These are phyloP conservation scores for Merops nubicus DNA, from an alignment of 2,113 vertebrate species.

Conservation along the genomic window DNA sequence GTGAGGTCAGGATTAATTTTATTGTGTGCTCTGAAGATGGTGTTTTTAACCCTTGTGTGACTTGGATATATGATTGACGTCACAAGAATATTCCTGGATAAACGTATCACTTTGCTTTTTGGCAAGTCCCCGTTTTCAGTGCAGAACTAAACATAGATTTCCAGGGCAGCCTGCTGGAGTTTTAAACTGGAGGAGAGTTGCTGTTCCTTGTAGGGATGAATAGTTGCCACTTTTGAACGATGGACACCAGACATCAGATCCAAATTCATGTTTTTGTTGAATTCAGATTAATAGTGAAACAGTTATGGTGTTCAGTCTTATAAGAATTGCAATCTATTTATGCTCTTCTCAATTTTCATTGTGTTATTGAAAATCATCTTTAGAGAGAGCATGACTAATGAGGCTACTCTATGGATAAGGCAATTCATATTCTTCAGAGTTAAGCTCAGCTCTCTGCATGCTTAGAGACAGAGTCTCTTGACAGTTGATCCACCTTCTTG, in stretches of 20 bases:
- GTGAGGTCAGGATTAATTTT: neutral
- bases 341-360: neutral
- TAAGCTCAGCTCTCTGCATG: neutral
- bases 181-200: neutral
- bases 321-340: conserved; percentile 2
- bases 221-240: neutral
- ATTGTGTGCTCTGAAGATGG: neutral
- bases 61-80: neutral
- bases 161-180: neutral
- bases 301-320: neutral
- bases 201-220: neutral
- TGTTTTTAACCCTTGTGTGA: neutral
- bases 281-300: neutral
- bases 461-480: neutral
- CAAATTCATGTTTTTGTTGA: neutral
- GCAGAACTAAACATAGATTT: neutral
- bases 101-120: neutral
- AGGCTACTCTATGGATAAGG: neutral
- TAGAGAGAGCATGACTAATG: neutral
- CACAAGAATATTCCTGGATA: neutral
- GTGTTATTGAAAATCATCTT: neutral
- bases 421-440: neutral
- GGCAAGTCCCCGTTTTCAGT: neutral
- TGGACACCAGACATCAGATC: neutral
- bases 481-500: neutral